Percentiles rank a stretch among this genome's conserved stretches.
Conservation (phyloP, 1,140 invertebrate genomes). For the Musca domestica region DNA sequence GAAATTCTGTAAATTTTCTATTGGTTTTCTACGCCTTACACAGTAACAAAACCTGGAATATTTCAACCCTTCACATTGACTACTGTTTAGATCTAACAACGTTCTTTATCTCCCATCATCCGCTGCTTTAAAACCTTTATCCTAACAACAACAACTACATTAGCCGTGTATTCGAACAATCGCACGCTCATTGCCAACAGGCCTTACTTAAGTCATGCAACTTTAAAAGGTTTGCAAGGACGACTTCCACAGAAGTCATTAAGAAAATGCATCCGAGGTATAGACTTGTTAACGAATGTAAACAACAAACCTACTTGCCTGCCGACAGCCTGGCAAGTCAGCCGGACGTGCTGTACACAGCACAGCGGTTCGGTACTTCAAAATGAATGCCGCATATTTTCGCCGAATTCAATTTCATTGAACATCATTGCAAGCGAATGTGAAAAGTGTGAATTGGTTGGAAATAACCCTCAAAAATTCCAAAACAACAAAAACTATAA, state of each 20-base stretch:
- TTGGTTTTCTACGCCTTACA: background rate
- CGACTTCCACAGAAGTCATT: constrained; percentile 20
- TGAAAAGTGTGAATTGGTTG: background rate
- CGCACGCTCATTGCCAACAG: background rate
- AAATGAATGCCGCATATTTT: background rate
- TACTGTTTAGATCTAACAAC: background rate
- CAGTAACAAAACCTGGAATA: background rate
- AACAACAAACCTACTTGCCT: background rate
- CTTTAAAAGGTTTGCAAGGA: constrained; percentile 14
- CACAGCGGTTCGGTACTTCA: background rate
- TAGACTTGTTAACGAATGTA: background rate
- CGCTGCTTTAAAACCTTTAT: background rate
- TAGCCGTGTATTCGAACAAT: background rate
- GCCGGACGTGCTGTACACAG: background rate
- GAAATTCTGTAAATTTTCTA: background rate
- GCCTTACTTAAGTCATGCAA: constrained; percentile 11
- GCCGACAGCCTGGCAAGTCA: background rate
- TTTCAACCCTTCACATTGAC: background rate
- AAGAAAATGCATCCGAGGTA: background rate
- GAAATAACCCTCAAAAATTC: too few species aligned
- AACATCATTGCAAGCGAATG: background rate
- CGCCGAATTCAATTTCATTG: background rate
- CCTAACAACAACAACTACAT: background rate
- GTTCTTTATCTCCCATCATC: background rate
- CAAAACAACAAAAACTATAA: too few species aligned